These are phyloP conservation scores for Drosophila pegasa DNA, from an alignment of 2,888 invertebrate genomes.

Conservation along the genomic window DNA sequence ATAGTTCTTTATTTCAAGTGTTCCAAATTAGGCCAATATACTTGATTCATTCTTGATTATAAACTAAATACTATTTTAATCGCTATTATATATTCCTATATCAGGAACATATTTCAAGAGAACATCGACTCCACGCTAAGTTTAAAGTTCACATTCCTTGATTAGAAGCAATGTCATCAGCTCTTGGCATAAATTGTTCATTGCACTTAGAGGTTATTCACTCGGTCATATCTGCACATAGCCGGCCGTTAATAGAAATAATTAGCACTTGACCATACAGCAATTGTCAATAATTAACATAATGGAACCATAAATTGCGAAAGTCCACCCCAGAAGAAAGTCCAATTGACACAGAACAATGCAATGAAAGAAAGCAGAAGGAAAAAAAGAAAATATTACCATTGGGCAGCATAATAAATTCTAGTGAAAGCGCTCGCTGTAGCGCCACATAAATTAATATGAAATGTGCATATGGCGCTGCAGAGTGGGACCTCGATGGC, in stretches of 20 bases:
- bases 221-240: slow-evolving; percentile 11
- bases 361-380: slow-evolving; percentile 37
- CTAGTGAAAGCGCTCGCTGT: slow-evolving; percentile 64
- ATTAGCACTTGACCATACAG: slow-evolving; percentile 51
- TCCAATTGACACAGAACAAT: slow-evolving; percentile 69
- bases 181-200: slow-evolving; percentile 20
- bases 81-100: too few species aligned
- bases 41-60: too few species aligned
- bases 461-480: slow-evolving; percentile 64
- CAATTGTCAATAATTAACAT: slow-evolving; percentile 82
- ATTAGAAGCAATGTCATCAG: not conserved
- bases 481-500: slow-evolving; percentile 27
- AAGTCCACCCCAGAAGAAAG: slow-evolving; percentile 65
- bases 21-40: too few species aligned
- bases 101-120: not conserved
- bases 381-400: slow-evolving; percentile 39
- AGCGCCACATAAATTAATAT: slow-evolving; percentile 81
- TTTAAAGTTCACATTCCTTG: not conserved
- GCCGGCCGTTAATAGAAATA: slow-evolving; percentile 47
- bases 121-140: not conserved
- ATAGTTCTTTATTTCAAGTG: not conserved
- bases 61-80: too few species aligned
- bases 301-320: slow-evolving; percentile 74
- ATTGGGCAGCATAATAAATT: slow-evolving; percentile 53
- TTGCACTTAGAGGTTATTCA: slow-evolving; percentile 42